A percentile compares a stretch with the other conserved stretches of the same genome.
Conservation (phyloP, 2,113 vertebrate species). For the Tachysurus vachellii region DNA sequence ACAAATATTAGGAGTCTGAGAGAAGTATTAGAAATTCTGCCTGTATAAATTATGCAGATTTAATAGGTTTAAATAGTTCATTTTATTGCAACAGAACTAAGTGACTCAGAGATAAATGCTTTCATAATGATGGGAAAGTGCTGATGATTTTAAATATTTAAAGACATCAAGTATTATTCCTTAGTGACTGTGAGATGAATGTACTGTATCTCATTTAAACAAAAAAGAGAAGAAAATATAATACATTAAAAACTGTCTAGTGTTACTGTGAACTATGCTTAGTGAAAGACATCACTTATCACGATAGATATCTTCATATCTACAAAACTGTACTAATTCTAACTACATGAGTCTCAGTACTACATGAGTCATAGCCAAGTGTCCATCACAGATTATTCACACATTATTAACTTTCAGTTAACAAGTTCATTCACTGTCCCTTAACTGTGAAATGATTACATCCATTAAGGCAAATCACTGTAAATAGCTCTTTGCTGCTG, state of each 20-base stretch:
- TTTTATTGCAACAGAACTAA: not conserved
- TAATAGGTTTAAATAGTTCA: slow-evolving; percentile 15
- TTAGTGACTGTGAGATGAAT: not conserved
- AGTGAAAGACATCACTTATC: not conserved
- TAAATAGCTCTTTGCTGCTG: not conserved
- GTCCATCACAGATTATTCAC: not conserved
- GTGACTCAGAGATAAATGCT: not conserved
- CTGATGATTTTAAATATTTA: slow-evolving; percentile 1
- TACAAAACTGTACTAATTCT: not conserved
- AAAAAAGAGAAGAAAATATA: not conserved
- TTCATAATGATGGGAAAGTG: not conserved
- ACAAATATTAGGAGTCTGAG: not conserved
- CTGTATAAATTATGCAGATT: slow-evolving; percentile 6
- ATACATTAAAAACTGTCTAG: not conserved
- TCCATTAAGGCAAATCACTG: not conserved
- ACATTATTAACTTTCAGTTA: not conserved
- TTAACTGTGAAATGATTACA: not conserved
- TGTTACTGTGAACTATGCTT: not conserved
- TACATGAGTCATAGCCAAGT: not conserved
- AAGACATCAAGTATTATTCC: not conserved
- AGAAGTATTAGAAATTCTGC: not conserved
- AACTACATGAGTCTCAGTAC: not conserved
- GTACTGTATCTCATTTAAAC: not conserved
- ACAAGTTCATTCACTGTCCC: not conserved
- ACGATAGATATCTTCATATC: not conserved